Base-by-base conservation (phyloP, 1,140 invertebrate species). In the Metopolophium dirhodum region DNA sequence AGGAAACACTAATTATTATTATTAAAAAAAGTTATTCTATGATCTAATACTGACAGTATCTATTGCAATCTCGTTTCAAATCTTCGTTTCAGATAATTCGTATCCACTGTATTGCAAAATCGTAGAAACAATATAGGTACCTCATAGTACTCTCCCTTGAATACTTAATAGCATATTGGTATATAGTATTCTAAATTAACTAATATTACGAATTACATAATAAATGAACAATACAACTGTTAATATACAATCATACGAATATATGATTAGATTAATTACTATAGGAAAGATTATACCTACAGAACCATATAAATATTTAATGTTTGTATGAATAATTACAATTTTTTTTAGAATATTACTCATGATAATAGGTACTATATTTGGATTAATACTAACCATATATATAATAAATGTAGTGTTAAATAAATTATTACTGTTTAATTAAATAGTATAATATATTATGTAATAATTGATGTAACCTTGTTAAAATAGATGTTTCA, bases 1-100 rank as follows among this genome's bases (percentile, higher is more conserved):
- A 49, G 86, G 47, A 88, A 88, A 49, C 35, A 6, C n/a, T 51
- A 88, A 88, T 88, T 88, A 88, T n/a, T 88, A 47, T 86, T 86
- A 47, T 47, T 86, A 14, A 18, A 87, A 86, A 87, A 30, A 87
- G 26, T 49, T 87, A 87, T 47, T 87, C 11, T 7, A 45, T 87
- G 85, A 87, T 49, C 26, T 87, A 87, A 85, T 45, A 85, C 8
- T 45, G 8, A 85, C 37, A 45, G 23, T 23, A 77, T 14, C n/a
- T 35, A 41, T 45, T 85, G 23, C 23, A 41, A 41, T 85, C 8
- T 85, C 9, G 8, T 85, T 77, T 77, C 11, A 77, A 77, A 35
- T 77, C 30, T 77, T n/a, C 4, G 14, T 77, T 77, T n/a, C 18
- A 77, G 61, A 18, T n/a, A n/a, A 85, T 85, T 22, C 37, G 22